These are phyloP conservation scores for Crotalus viridis DNA, from an alignment of 2,113 vertebrate species.

Conservation along the genomic window DNA sequence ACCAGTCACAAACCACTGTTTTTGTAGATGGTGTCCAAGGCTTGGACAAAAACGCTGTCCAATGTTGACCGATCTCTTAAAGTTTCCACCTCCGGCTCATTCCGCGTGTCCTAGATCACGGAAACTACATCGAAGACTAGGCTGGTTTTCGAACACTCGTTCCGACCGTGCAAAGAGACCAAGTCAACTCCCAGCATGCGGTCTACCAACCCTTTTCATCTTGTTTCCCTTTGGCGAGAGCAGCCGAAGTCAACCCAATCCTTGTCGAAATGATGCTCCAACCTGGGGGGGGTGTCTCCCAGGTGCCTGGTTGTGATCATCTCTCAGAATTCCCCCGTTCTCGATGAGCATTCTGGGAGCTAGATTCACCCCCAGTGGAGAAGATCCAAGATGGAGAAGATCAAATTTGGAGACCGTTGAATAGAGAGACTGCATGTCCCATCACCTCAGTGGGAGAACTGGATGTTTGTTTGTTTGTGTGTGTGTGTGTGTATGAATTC, in stretches of 20 bases:
- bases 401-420: neutral
- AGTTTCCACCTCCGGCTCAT: rapidly evolving
- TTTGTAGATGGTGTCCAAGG: conserved; percentile 52
- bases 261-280: neutral
- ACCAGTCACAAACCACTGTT: conserved; percentile 19
- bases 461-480: neutral
- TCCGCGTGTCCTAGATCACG: neutral
- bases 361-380: neutral
- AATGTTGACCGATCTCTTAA: conserved; percentile 55
- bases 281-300: neutral
- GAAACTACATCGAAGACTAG: neutral
- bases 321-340: neutral
- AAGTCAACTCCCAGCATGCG: neutral
- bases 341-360: neutral
- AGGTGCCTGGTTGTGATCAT: neutral
- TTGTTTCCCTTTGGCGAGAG: neutral
- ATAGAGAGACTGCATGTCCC: neutral
- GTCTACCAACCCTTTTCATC: neutral
- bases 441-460: conserved; percentile 19
- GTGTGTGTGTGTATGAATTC: conserved; percentile 12
- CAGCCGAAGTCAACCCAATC: neutral
- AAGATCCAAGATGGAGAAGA: neutral
- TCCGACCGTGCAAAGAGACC: neutral
- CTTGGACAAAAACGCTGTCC: conserved; percentile 58
- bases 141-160: too few relatives aligned